Conservation (phyloP, 2,797 vertebrate species). For the Hozukius guyotensis region DNA sequence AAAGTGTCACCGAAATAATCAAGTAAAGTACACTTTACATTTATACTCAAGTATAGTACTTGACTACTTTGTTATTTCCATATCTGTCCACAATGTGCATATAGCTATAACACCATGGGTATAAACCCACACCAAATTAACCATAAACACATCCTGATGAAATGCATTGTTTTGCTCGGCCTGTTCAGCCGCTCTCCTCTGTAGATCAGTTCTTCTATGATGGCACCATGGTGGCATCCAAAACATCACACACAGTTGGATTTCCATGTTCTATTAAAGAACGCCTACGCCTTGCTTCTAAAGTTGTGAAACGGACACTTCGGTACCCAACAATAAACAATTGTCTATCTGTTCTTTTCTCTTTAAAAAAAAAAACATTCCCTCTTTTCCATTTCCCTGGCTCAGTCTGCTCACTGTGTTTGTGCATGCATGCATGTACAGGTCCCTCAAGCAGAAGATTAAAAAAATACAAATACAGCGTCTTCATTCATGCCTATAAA, state of each 20-base stretch:
- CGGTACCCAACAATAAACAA: background rate
- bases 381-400: background rate
- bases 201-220: background rate
- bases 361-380: background rate
- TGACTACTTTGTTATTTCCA: background rate
- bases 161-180: background rate
- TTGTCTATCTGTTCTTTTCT: background rate
- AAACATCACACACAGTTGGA: background rate
- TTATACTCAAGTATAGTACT: background rate
- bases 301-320: constrained; percentile 5
- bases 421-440: constrained; percentile 29
- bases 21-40: no score
- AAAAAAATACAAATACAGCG: constrained; percentile 42
- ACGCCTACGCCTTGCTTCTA: background rate
- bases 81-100: background rate
- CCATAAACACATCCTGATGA: background rate
- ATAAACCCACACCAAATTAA: background rate
- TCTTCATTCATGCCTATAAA: constrained; percentile 41
- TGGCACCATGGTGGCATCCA: background rate
- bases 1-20: no score
- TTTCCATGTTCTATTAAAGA: background rate
- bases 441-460: constrained; percentile 59
- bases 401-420: constrained; percentile 10
- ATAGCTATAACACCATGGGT: background rate
- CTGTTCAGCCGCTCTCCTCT: background rate